A percentile compares a stretch with the other conserved stretches of the same genome.
Evolutionary conservation across 2,797 vertebrate genomes (phyloP).

Genomic region (Nannoperca australis): DNA sequence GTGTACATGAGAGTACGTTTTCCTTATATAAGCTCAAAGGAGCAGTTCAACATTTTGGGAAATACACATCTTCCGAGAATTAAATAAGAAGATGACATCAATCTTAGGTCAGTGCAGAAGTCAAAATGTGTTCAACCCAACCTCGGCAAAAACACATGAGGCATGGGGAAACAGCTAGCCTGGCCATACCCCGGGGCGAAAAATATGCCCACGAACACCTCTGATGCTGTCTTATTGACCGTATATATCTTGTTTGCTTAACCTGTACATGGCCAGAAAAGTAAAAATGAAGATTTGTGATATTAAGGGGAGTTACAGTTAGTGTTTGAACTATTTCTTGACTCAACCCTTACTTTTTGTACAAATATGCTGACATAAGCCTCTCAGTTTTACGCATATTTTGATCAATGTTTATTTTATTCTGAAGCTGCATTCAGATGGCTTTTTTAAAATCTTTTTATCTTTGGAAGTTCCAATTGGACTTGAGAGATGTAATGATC

Average conservation of each 20-base stretch:
- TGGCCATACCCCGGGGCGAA: neutral
- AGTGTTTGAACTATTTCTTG: neutral
- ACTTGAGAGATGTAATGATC: neutral
- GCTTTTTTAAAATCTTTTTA: neutral
- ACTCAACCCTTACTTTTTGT: neutral
- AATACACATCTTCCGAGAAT: slow-evolving; percentile 10
- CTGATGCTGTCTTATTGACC: slow-evolving; percentile 4
- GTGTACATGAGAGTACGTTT: slow-evolving; percentile 9
- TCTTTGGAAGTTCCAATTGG: neutral
- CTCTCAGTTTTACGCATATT: neutral
- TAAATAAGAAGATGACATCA: slow-evolving; percentile 10
- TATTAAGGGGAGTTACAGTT: neutral
- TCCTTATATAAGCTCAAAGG: slow-evolving; percentile 9
- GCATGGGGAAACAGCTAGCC: slow-evolving; percentile 1
- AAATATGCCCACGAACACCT: neutral
- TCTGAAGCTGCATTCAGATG: slow-evolving; percentile 1
- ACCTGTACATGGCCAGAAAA: neutral
- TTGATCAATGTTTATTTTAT: neutral
- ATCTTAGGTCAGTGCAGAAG: slow-evolving; percentile 8
- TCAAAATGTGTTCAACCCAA: neutral
- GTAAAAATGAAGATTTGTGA: neutral
- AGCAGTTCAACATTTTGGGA: slow-evolving; percentile 25
- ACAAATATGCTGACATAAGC: slow-evolving; percentile 8
- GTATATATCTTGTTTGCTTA: neutral
- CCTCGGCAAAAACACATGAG: slow-evolving; percentile 17